phyloP scores from a whole-genome alignment of 1,140 invertebrate species.

The Drosophila parvula region DNA sequence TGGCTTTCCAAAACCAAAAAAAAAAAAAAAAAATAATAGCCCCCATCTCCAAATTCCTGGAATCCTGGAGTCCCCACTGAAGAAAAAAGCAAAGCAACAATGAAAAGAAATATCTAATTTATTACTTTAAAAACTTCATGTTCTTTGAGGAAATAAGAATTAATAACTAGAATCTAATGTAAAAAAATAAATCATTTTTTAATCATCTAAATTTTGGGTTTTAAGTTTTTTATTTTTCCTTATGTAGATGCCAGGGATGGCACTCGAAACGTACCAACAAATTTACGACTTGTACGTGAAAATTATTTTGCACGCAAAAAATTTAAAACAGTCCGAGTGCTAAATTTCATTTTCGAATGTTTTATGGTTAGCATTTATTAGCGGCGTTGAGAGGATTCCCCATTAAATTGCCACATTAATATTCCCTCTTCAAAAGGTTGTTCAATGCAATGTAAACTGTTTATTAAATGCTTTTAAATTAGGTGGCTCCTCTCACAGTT shows the following conservation, averaged over 20 bases:
- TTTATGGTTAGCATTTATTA: slow-evolving; percentile 26
- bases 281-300: slow-evolving; percentile 55
- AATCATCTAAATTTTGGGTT: background rate
- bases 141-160: background rate
- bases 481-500: background rate
- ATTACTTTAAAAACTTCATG: background rate
- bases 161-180: background rate
- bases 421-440: background rate
- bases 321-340: slow-evolving; percentile 17
- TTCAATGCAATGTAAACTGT: slow-evolving; percentile 10
- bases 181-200: slow-evolving; percentile 10
- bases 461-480: slow-evolving; percentile 6
- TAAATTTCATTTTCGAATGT: slow-evolving; percentile 34
- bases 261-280: slow-evolving; percentile 39
- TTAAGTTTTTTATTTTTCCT: slow-evolving; percentile 4
- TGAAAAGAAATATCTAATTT: background rate
- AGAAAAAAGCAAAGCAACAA: background rate
- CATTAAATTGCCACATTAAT: background rate
- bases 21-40: slow-evolving; percentile 5
- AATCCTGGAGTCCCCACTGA: background rate
- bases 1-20: background rate
- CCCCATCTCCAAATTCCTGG: slow-evolving; percentile 7
- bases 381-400: background rate
- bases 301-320: slow-evolving; percentile 35
- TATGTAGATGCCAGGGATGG: slow-evolving; percentile 16